These are phyloP conservation scores for Cirrhinus mrigala DNA, from an alignment of 2,797 vertebrate genomes.

Conservation along the genomic window DNA sequence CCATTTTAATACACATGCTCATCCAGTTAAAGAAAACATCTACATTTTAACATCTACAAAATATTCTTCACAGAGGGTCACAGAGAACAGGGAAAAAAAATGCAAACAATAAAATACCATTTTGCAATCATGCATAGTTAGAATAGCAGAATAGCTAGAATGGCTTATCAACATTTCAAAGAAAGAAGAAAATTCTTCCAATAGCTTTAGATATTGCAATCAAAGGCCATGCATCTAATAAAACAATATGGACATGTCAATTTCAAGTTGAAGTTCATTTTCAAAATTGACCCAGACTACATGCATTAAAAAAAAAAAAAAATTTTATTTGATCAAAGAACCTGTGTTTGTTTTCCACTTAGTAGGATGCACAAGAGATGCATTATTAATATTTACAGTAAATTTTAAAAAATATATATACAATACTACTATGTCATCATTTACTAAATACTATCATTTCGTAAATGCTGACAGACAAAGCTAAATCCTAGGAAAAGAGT, in stretches of 20 bases:
- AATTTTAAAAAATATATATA: neutral
- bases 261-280: neutral
- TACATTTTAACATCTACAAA: neutral
- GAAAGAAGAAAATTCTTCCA: neutral
- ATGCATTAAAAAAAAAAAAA: neutral
- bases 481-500: neutral
- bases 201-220: neutral
- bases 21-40: neutral
- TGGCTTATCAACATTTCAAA: neutral
- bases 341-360: neutral
- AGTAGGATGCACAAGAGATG: neutral
- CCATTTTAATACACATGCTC: conserved; percentile 30
- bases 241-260: neutral
- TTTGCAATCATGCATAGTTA: conserved; percentile 3
- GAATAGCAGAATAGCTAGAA: neutral
- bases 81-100: neutral
- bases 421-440: neutral
- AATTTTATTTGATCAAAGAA: neutral
- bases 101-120: neutral
- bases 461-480: neutral
- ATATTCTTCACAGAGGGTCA: neutral
- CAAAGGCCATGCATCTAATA: neutral
- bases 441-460: neutral
- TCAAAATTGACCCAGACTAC: neutral
- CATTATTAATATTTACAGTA: neutral